These are phyloP conservation scores for Chelon auratus DNA, from an alignment of 2,797 vertebrate species.

Conservation along the genomic window DNA sequence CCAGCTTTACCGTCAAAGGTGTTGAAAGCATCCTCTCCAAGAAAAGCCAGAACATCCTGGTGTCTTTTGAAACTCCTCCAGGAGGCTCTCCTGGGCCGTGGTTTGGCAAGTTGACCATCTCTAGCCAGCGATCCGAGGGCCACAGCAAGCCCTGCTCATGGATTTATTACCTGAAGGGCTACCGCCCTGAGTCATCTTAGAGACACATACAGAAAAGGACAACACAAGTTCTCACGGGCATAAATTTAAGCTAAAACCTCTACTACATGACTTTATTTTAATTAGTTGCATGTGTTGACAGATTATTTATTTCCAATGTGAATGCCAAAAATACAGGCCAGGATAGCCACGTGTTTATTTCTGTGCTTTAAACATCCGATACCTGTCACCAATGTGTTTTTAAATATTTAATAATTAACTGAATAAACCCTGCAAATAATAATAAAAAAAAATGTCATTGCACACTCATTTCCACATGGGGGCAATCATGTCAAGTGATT, in stretches of 20 bases:
- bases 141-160: slow-evolving; percentile 76
- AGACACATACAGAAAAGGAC: not conserved
- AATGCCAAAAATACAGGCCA: slow-evolving; percentile 9
- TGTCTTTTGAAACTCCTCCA: slow-evolving; percentile 81
- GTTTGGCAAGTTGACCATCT: slow-evolving; percentile 83
- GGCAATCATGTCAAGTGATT: slow-evolving; percentile 61
- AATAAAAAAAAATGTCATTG: slow-evolving; percentile 13
- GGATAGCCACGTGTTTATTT: slow-evolving; percentile 5
- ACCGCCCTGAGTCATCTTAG: slow-evolving; percentile 52
- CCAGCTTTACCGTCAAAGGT: slow-evolving; percentile 82
- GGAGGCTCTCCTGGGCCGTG: slow-evolving; percentile 61
- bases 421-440: slow-evolving; percentile 39
- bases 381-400: not conserved
- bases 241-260: not conserved
- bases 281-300: not conserved
- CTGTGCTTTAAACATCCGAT: not conserved
- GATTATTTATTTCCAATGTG: not conserved
- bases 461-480: slow-evolving; percentile 60
- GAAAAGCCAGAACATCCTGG: slow-evolving; percentile 77
- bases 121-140: slow-evolving; percentile 75
- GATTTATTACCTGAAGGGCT: slow-evolving; percentile 89
- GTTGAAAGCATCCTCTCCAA: slow-evolving; percentile 79
- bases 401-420: slow-evolving; percentile 24
- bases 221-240: too few species aligned
- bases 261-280: not conserved